Evolutionary conservation across 2,888 invertebrate species (phyloP), one percentile per base, ranked within the genome.

Genomic region (Acleris laterana): DNA sequence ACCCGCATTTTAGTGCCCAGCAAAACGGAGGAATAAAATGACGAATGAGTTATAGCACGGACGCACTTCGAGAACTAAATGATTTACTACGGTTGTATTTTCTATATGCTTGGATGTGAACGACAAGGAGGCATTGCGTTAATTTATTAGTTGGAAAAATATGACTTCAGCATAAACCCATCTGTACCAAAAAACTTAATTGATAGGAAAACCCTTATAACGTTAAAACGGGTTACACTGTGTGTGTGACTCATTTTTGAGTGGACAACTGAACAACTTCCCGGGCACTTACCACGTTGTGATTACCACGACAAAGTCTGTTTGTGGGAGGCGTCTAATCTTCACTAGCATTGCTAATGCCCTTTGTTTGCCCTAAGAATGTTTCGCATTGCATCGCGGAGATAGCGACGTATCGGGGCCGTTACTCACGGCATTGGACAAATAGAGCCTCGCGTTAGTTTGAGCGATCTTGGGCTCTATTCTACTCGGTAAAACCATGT

Each of bases 1-100:
- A 76, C 85, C 81, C 82, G 83, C 85, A 87, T 85, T 87, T 85
- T 81, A 86, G 81, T 82, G 76, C 83, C 73, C 71, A 73, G 74
- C 79, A 77, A 83, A 83, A 83, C 76, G 77, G 78, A 82, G 77
- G 72, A 83, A 83, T 85, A 82, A 82, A 84, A 83, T 85, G 80
- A 85, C 82, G 75, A 77, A 81, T 79, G 81, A 82, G 79, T 80
- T 82, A 82, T 80, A 77, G 77, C 74, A 66, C 71, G 74, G 70
- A 69, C 74, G 75, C 68, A 72, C 70, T 72, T 74, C 74, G 76
- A 77, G 72, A 77, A 72, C 71, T 81, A 81, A 81, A 81, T 83
- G 81, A 86, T 86, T 87, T 87, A 85, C 84, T 77, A 73, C 64
- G 68, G 72, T 69, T 74, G 72, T 74, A 74, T 77, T 72, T 71